phyloP scores from a whole-genome alignment of 2,797 vertebrate species.

The Brotula barbata region DNA sequence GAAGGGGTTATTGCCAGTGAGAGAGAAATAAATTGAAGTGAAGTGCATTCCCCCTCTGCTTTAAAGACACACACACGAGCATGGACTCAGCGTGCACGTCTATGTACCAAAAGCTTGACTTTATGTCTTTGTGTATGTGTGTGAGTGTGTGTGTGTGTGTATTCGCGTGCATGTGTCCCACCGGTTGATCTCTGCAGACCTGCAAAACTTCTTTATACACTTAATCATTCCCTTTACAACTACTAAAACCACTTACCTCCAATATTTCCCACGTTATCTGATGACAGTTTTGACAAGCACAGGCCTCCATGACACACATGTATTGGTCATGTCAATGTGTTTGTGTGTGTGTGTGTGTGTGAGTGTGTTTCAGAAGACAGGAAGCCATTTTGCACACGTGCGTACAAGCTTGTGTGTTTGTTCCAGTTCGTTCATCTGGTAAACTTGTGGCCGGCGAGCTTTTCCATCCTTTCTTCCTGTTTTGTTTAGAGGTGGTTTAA shows the following conservation, averaged over 20 bases:
- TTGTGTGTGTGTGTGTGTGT: slow-evolving; percentile 1
- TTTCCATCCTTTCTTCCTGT: neutral
- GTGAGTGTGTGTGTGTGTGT: slow-evolving; percentile 22
- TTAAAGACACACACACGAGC: slow-evolving; percentile 74
- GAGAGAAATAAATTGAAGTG: slow-evolving; percentile 83
- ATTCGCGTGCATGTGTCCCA: slow-evolving; percentile 18
- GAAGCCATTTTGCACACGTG: no score
- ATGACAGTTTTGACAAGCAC: slow-evolving; percentile 14
- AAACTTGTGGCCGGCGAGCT: neutral
- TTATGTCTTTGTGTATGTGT: slow-evolving; percentile 29
- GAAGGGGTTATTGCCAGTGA: slow-evolving; percentile 79
- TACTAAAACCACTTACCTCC: slow-evolving; percentile 27
- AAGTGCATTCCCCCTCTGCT: slow-evolving; percentile 78
- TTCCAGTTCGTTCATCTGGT: slow-evolving; percentile 1
- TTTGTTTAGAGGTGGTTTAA: slow-evolving; percentile 5
- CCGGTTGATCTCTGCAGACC: slow-evolving; percentile 26
- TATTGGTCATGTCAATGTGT: slow-evolving; percentile 24
- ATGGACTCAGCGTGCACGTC: slow-evolving; percentile 64
- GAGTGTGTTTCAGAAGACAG: slow-evolving; percentile 4
- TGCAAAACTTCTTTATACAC: no score
- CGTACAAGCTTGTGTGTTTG: slow-evolving; percentile 2
- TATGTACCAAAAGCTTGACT: slow-evolving; percentile 64
- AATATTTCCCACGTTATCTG: slow-evolving; percentile 1
- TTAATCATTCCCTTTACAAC: slow-evolving; percentile 16
- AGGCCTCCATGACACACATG: slow-evolving; percentile 9